Base-by-base conservation (phyloP, 1,140 invertebrate species). In the Drosophila pallidifrons region DNA sequence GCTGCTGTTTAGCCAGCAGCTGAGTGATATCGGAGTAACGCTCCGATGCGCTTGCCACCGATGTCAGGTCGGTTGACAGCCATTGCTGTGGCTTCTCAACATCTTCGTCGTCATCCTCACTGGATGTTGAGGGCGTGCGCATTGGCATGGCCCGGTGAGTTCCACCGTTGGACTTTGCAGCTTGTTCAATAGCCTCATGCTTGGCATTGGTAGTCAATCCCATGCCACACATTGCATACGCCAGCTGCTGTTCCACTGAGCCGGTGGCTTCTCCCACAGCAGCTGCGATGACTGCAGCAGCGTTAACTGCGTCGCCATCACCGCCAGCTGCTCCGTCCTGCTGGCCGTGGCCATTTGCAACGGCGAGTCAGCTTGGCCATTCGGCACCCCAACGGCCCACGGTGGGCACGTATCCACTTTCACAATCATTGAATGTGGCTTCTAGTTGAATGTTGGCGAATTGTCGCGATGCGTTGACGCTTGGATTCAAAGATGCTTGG, bases 351-450 rank as follows among this genome's bases (percentile, higher is more conserved):
- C 47, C 69, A 51, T 57, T 32, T 13, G 59, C 75, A 58, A 77
- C 93, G 94, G 94, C 96, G 96, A 97, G 96, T 97, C 96, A 97
- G 97, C 97, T 97, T 93, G 96, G 96, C 96, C 96, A 97, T 93
- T 98, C 96, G 93, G 95, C 95, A 93, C 96, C 96, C 96, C 96
- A 97, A 75, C 96, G 95, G 91, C 96, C 96, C 90, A 97, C 96
- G 82, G 95, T 95, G 93, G 96, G 96, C 93, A 95, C 94, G 83
- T 95, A 95, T 75, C 94, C 93, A 93, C 93, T 91, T 93, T 95
- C 94, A 75, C 82, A 91, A 64, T 88, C 88, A 91, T 92, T 92
- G 81, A 88, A 75, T 32, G 82, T 86, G 71, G 82, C 81, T 65
- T 91, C 89, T 91, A 91, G 80, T 91, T 91, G 91, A 92, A 92